Base-by-base conservation (phyloP, 2,797 vertebrate genomes). In the Enteromius treurensis region DNA sequence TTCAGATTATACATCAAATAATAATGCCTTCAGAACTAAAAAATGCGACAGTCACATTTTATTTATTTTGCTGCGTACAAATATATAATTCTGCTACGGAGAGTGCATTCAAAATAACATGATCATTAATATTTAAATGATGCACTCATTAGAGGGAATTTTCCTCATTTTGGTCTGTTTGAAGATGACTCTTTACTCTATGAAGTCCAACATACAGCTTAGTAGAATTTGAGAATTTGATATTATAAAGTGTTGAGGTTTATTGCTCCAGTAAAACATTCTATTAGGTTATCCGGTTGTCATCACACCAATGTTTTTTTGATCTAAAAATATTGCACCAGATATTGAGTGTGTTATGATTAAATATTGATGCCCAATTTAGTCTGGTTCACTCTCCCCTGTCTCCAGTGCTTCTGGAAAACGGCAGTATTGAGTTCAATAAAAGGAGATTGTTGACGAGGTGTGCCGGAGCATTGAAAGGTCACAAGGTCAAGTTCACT, bases 381-480 rank as follows among this genome's bases (percentile, higher is more conserved):
- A 74, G 87, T 77, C 45, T 67, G 85, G 60, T 80, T 86, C 88
- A 84, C 70, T 86, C 88, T 88, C 86, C 86, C 82, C 84, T 82
- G 86, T 87, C 84, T n/a, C 78, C 55, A 32, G 84, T 82, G 86
- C 86, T 26, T 73, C 87, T 90, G 37, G 80, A 84, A 89, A 89
- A 87, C 85, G 32, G 79, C 89, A 92, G 92, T 90, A 93, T 94
- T 92, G 92, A 89, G 87, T 87, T 90, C 91, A 94, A 94, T 93
- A 92, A 94, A 93, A 91, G 87, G 77, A 92, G 91, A 93, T 92
- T 91, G 90, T 91, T 92, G 84, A 73, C 23, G 82, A 89, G 91
- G 84, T 77, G 81, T 86, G 58, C 17, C 88, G 81, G 91, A 90
- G 88, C 88, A 65, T 58, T 65, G 77, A 29, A 14, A 15, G 90